Percentiles rank a stretch among this genome's conserved stretches.
Conservation (phyloP, 2,113 vertebrate species). For the Sterrhoptilus dennistouni region DNA sequence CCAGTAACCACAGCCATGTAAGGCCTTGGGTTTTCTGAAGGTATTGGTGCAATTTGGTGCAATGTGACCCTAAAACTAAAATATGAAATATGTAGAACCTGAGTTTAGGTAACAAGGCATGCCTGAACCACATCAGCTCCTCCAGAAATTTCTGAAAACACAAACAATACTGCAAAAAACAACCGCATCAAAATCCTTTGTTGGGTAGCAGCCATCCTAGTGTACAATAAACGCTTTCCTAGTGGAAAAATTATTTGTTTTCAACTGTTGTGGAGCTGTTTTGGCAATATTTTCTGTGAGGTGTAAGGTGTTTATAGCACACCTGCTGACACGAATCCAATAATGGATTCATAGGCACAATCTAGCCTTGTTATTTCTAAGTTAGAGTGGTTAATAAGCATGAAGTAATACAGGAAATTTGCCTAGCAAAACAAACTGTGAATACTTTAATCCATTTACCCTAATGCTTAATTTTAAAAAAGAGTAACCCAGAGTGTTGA, state of each 20-base stretch:
- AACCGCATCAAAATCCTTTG: not conserved
- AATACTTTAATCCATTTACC: not conserved
- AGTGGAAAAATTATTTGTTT: not conserved
- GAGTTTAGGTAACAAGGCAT: not conserved
- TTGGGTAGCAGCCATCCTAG: not conserved
- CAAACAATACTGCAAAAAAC: not conserved
- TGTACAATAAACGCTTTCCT: not conserved
- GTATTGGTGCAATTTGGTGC: not conserved
- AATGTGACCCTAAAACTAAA: not conserved
- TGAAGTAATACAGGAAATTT: not conserved
- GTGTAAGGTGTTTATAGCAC: not conserved
- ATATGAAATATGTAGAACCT: not conserved
- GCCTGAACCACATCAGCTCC: not conserved
- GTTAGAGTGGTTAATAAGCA: not conserved
- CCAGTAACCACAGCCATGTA: rapidly evolving
- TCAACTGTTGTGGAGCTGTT: not conserved
- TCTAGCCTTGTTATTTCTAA: not conserved
- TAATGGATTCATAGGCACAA: not conserved
- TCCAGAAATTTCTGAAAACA: not conserved
- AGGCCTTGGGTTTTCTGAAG: not conserved
- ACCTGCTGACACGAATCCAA: not conserved
- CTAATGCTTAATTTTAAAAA: not conserved
- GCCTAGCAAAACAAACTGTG: not conserved
- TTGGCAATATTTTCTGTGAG: not conserved
- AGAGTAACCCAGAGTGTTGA: not conserved